These are phyloP conservation scores for Myotis yumanensis DNA, from an alignment of 2,113 vertebrate genomes.

Conservation along the genomic window DNA sequence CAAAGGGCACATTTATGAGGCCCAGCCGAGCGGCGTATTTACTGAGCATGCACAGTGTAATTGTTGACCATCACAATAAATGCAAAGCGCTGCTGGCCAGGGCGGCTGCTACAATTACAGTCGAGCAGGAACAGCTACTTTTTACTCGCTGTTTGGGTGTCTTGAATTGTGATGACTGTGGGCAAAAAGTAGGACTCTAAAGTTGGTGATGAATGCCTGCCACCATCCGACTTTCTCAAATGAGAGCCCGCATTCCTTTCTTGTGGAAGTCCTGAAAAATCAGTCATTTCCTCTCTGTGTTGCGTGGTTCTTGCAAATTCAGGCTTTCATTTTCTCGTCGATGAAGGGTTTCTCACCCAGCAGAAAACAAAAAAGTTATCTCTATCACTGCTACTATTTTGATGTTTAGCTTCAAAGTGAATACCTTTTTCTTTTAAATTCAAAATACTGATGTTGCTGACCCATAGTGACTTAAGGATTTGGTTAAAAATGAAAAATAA, in stretches of 20 bases:
- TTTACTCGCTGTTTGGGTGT: slow-evolving; percentile 77
- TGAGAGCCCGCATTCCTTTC: neutral
- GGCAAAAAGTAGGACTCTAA: neutral
- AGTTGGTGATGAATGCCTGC: neutral
- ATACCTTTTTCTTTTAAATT: slow-evolving; percentile 35
- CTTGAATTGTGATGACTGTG: slow-evolving; percentile 78
- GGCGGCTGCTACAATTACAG: slow-evolving; percentile 76
- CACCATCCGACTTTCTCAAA: slow-evolving; percentile 26
- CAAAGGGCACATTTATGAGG: slow-evolving; percentile 86
- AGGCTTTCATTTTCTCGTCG: slow-evolving; percentile 6
- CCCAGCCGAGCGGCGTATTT: slow-evolving; percentile 78
- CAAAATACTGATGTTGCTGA: slow-evolving; percentile 14
- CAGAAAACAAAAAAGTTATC: slow-evolving; percentile 37
- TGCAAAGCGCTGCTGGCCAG: slow-evolving; percentile 76
- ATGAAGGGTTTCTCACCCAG: slow-evolving; percentile 25
- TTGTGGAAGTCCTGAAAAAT: neutral
- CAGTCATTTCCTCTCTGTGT: neutral
- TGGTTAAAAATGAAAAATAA: slow-evolving; percentile 49
- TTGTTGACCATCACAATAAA: slow-evolving; percentile 82
- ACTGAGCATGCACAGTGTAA: slow-evolving; percentile 81
- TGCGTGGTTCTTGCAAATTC: neutral
- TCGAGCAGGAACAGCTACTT: slow-evolving; percentile 59
- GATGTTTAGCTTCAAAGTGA: slow-evolving; percentile 49
- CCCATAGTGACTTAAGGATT: slow-evolving; percentile 51
- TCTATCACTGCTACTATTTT: slow-evolving; percentile 44